Evolutionary conservation across 2,113 vertebrate species (phyloP).

Genomic region (Amblyopsis rosae): DNA sequence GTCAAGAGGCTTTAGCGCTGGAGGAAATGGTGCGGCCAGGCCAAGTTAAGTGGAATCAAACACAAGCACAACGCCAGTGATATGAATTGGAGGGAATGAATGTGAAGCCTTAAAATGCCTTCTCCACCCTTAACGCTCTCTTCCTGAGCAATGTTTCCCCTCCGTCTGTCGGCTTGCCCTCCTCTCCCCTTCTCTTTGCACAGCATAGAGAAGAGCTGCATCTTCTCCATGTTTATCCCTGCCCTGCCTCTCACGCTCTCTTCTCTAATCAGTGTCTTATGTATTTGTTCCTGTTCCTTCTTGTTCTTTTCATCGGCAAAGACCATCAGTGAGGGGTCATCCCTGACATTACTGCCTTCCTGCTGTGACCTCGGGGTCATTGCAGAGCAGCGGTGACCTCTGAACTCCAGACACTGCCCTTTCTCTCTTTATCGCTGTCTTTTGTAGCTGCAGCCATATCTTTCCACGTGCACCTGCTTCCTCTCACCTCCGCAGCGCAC

Average conservation of each 20-base stretch:
- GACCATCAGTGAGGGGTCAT: conserved; percentile 27
- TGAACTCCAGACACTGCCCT: conserved; percentile 41
- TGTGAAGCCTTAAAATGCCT: conserved; percentile 30
- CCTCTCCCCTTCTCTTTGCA: conserved; percentile 8
- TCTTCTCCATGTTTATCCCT: neutral
- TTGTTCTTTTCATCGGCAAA: conserved; percentile 1
- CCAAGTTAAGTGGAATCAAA: conserved; percentile 32
- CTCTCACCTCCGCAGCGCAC: conserved; percentile 48
- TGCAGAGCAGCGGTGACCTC: conserved; percentile 41
- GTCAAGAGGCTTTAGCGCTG: neutral
- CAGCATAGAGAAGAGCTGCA: neutral
- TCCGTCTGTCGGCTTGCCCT: conserved; percentile 18
- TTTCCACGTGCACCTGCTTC: conserved; percentile 35
- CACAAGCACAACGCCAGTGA: conserved; percentile 48
- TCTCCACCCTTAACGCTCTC: conserved; percentile 25
- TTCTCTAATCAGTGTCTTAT: conserved; percentile 29
- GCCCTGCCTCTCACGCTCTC: conserved; percentile 10
- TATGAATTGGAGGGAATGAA: conserved; percentile 33
- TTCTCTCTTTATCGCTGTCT: conserved; percentile 15
- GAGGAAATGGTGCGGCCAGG: conserved; percentile 38
- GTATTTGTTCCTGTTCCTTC: conserved; percentile 9
- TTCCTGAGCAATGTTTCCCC: conserved; percentile 36
- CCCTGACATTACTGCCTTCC: conserved; percentile 20
- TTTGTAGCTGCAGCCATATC: conserved; percentile 33
- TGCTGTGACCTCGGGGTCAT: conserved; percentile 23